A percentile compares a stretch with the other conserved stretches of the same genome.
These are phyloP conservation scores for Galerucella calmariensis DNA, from an alignment of 2,888 invertebrate genomes.

Conservation along the genomic window DNA sequence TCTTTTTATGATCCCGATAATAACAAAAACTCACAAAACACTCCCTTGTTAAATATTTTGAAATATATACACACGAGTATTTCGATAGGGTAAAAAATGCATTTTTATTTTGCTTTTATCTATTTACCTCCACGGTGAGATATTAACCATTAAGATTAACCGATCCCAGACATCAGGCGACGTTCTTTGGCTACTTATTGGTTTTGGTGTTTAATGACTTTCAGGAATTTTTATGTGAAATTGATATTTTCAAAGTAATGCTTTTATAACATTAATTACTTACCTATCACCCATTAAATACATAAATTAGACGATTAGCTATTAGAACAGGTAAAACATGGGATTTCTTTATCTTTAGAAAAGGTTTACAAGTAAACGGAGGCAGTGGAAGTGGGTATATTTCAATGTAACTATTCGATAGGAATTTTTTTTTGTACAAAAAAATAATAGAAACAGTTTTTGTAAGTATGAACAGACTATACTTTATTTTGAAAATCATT, in stretches of 20 bases:
- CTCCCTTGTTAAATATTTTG: too few species aligned
- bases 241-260: conserved; percentile 29
- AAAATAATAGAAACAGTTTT: too few species aligned
- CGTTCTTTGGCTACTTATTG: conserved; percentile 14
- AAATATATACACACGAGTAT: too few species aligned
- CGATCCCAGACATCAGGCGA: conserved; percentile 9
- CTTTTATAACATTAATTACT: conserved; percentile 42
- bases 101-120: neutral
- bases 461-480: too few species aligned
- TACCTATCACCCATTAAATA: conserved; percentile 34
- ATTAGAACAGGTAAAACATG: conserved; percentile 18
- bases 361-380: neutral
- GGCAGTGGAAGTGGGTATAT: neutral
- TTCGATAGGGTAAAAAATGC: neutral
- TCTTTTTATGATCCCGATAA: too few species aligned
- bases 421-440: too few species aligned
- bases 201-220: conserved; percentile 25
- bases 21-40: too few species aligned
- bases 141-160: conserved; percentile 18
- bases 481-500: too few species aligned
- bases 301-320: conserved; percentile 37
- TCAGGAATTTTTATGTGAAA: conserved; percentile 28
- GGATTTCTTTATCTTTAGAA: neutral
- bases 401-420: neutral
- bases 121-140: conserved; percentile 18